These are phyloP conservation scores for Pterois miles DNA, from an alignment of 2,797 vertebrate genomes.

Conservation along the genomic window DNA sequence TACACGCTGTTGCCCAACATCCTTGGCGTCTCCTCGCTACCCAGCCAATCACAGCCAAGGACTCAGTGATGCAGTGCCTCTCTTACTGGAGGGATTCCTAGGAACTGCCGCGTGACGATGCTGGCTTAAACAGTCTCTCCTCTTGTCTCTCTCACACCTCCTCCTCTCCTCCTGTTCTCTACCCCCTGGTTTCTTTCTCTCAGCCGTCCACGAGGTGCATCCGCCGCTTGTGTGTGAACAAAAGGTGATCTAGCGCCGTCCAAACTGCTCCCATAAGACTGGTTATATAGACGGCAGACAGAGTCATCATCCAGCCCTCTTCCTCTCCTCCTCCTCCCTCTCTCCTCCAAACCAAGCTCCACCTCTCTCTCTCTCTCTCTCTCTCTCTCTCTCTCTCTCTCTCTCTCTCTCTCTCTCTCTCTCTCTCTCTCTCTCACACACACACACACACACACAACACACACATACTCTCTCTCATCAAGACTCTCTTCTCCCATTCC, in stretches of 20 bases:
- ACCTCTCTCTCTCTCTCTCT: slow-evolving; percentile 65
- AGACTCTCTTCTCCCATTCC: slow-evolving; percentile 69
- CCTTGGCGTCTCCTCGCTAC: slow-evolving; percentile 68
- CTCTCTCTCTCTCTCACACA: slow-evolving; percentile 18
- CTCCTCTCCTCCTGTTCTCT: slow-evolving; percentile 23
- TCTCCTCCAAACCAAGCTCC: slow-evolving; percentile 70
- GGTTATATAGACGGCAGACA: slow-evolving; percentile 68
- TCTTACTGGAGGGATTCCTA: slow-evolving; percentile 94
- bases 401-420: slow-evolving; percentile 35
- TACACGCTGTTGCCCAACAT: slow-evolving; percentile 74
- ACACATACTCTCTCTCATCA: slow-evolving; percentile 26
- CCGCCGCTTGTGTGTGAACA: slow-evolving; percentile 61
- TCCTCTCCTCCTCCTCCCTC: slow-evolving; percentile 57
- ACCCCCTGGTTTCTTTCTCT: slow-evolving; percentile 24
- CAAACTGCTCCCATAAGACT: slow-evolving; percentile 73
- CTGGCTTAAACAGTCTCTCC: slow-evolving; percentile 81
- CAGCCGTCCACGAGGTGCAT: slow-evolving; percentile 63
- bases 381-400: slow-evolving; percentile 30
- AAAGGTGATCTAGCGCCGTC: slow-evolving; percentile 73
- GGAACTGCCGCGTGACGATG: slow-evolving; percentile 88
- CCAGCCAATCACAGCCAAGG: slow-evolving; percentile 88
- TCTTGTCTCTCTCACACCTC: slow-evolving; percentile 54
- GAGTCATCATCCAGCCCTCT: slow-evolving; percentile 69
- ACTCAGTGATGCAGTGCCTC: slow-evolving; percentile 83
- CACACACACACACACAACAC: slow-evolving; percentile 16